These are phyloP conservation scores for Cephus rjabovi DNA, from an alignment of 2,888 invertebrate genomes.

Conservation along the genomic window DNA sequence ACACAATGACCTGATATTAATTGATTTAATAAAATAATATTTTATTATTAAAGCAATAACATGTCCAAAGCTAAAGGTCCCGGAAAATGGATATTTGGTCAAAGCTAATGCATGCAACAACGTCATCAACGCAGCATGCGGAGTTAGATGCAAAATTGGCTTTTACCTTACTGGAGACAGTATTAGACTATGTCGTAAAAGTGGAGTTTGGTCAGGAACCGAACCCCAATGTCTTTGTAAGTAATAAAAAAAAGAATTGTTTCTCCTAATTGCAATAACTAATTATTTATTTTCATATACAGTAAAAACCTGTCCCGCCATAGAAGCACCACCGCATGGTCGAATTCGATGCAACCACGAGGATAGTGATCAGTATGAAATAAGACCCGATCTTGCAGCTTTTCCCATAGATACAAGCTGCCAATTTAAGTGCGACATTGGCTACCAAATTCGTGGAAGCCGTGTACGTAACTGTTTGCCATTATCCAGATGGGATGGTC, in stretches of 20 bases:
- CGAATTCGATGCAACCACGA: conserved; percentile 68
- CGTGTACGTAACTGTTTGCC: conserved; percentile 75
- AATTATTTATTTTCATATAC: conserved; percentile 5
- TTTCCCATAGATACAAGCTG: conserved; percentile 75
- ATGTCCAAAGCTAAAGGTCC: conserved; percentile 72
- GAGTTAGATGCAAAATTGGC: conserved; percentile 75
- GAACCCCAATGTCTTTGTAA: conserved; percentile 74
- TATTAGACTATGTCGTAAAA: conserved; percentile 73
- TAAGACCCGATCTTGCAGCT: conserved; percentile 52
- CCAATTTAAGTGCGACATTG: conserved; percentile 73
- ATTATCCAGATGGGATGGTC: conserved; percentile 77
- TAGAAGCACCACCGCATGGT: conserved; percentile 71
- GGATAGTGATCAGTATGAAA: conserved; percentile 63
- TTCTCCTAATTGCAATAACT: not conserved
- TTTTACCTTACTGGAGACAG: conserved; percentile 70
- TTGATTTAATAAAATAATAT: conserved; percentile 4
- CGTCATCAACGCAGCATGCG: conserved; percentile 78
- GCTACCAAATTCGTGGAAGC: conserved; percentile 75
- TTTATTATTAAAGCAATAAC: conserved; percentile 66
- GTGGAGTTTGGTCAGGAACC: conserved; percentile 77
- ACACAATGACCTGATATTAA: not conserved
- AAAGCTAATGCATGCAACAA: conserved; percentile 72
- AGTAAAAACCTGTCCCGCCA: conserved; percentile 75
- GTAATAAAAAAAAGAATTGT: conserved; percentile 32
- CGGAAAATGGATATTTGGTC: conserved; percentile 77